Evolutionary conservation across 2,797 vertebrate species (phyloP), one percentile per base, ranked within the genome.

Genomic region (Tiaroga cobitis): DNA sequence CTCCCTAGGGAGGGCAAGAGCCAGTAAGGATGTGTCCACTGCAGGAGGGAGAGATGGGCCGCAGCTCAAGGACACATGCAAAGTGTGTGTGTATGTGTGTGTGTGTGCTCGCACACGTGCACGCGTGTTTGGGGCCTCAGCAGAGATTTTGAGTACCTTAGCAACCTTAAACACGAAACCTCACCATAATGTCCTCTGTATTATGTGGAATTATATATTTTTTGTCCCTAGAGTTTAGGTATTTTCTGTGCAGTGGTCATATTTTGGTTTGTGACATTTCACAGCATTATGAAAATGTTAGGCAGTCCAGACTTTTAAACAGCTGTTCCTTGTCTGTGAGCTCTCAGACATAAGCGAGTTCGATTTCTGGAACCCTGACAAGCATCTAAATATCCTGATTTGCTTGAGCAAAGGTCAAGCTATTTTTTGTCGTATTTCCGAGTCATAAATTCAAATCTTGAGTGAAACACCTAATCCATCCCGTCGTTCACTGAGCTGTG

Each of bases 11-110:
- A 86, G 59, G 41, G 21, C 74, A 70, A 84, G 89, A 88, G 85
- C 85, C 79, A 63, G 84, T 85, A 56, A 90, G 91, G 90, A 92
- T 87, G 90, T 90, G 89, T 88, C 82, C 77, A 37, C 80, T n/a
- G 72, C 32, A 49, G 41, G 39, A 79, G 70, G 81, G 63, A 83
- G 87, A 84, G 21, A 37, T 34, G 9, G 77, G 29, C 70, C n/a
- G 46, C 69, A 39, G 67, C 65, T 85, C 87, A 91, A 87, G 87
- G 88, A 86, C 56, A 37, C 21, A n/a, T 80, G 51, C 46, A 49
- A 16, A 46, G 56, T 34, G 32, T 46, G 26, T 59, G 46, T 43
- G 51, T 72, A n/a, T 77, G 9, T 24, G 3, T 63, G 39, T 61
- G 34, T 82, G 81, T 74, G 39, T 61, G 32, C n/a, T 34, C 29